Conservation (phyloP, 2,797 vertebrate species). For the Eupleurogrammus muticus region DNA sequence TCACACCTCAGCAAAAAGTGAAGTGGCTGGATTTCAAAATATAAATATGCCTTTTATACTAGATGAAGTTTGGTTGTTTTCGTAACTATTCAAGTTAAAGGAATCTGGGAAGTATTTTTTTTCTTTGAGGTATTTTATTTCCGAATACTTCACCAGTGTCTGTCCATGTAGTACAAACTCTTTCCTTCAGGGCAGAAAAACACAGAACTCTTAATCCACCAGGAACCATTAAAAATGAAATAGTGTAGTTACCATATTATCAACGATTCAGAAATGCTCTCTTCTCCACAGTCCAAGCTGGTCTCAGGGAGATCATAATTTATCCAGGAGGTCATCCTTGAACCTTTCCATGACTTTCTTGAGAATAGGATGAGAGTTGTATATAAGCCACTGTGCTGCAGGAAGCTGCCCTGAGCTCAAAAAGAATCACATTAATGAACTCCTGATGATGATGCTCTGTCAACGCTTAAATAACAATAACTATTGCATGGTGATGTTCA, state of each 20-base stretch:
- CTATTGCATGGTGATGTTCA: slow-evolving; percentile 76
- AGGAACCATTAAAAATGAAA: slow-evolving; percentile 29
- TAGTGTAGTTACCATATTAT: slow-evolving; percentile 7
- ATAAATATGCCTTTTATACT: neutral
- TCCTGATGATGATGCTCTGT: slow-evolving; percentile 58
- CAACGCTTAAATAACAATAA: slow-evolving; percentile 56
- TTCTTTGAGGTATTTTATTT: no score
- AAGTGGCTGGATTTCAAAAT: neutral
- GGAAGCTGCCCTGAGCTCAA: slow-evolving; percentile 42
- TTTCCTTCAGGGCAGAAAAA: slow-evolving; percentile 22
- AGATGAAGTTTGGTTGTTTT: slow-evolving; percentile 1
- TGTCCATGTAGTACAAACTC: slow-evolving; percentile 1
- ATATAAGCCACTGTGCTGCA: slow-evolving; percentile 59
- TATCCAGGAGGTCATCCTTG: slow-evolving; percentile 63
- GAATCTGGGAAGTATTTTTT: neutral
- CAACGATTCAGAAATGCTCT: slow-evolving; percentile 52
- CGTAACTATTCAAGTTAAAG: neutral
- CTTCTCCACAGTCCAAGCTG: slow-evolving; percentile 60
- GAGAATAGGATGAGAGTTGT: slow-evolving; percentile 48
- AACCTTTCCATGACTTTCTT: slow-evolving; percentile 62
- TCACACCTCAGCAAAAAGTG: neutral
- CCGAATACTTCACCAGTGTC: slow-evolving; percentile 7
- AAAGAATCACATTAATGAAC: slow-evolving; percentile 49
- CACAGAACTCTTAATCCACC: slow-evolving; percentile 2
- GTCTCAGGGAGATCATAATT: slow-evolving; percentile 74